Conservation (phyloP, 2,113 vertebrate genomes). For the Lophochroa leadbeateri region DNA sequence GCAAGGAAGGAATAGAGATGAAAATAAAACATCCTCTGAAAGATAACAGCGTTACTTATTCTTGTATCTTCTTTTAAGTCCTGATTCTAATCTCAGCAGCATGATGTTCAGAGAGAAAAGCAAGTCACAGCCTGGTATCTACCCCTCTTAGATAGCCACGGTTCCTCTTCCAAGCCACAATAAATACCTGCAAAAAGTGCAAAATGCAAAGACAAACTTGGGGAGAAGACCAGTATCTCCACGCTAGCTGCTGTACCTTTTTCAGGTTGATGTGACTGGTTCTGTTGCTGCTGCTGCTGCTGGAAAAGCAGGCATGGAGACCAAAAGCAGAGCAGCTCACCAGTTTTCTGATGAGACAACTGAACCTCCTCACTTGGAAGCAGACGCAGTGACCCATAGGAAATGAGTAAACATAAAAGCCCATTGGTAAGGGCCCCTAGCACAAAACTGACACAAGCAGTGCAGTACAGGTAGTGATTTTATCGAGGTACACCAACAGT, state of each 20-base stretch:
- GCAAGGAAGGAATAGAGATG: background rate
- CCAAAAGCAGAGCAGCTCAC: background rate
- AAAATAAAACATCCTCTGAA: slow-evolving; percentile 34
- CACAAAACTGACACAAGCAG: background rate
- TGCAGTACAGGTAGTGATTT: slow-evolving; percentile 28
- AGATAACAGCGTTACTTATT: background rate
- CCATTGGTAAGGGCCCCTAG: slow-evolving; percentile 14
- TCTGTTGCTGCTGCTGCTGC: background rate
- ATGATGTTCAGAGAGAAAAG: background rate
- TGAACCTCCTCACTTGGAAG: background rate
- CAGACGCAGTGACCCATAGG: background rate
- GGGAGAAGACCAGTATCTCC: background rate
- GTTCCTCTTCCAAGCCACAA: background rate
- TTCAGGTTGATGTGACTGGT: background rate
- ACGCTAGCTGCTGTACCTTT: background rate
- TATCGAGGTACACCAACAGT: slow-evolving; percentile 12
- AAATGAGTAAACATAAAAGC: background rate
- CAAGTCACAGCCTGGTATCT: background rate
- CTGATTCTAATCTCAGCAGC: slow-evolving; percentile 21
- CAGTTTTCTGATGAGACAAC: background rate
- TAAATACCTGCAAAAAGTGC: background rate
- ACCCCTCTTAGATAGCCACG: background rate
- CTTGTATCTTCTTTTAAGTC: slow-evolving; percentile 15
- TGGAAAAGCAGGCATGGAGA: background rate
- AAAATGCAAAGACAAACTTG: background rate